Evolutionary conservation across 2,797 vertebrate genomes (phyloP), one percentile per base, ranked within the genome.

Genomic region (Scomberomorus guttatus): DNA sequence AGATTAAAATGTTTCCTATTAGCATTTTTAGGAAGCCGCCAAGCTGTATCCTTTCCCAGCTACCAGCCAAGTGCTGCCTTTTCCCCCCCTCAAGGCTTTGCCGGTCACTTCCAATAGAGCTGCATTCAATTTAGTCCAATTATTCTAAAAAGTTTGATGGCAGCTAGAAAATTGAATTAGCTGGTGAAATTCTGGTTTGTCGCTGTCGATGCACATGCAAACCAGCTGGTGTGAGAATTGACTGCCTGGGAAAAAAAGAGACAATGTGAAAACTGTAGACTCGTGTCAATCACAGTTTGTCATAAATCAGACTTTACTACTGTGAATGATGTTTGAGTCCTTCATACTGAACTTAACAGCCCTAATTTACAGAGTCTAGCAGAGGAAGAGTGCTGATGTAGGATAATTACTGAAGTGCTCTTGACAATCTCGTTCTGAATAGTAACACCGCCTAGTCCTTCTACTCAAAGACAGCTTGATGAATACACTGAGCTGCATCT

Each of bases 351-450:
- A 64, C n/a, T 3, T 2, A 27, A 4, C 13, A 14, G 20, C n/a
- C 13, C 22, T 32, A 39, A 72, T 77, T 63, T 70, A 44, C 75
- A 4, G n/a, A 4, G 12, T 5, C 12, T 17, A 25, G 51, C 61
- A 42, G 72, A 63, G 52, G 7, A 56, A 9, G 22, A 56, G 50
- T 20, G 51, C 57, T 52, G 60, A 55, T 71, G 56, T 22, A 1
- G 50, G 37, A 61, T 68, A 68, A 84, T 79, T 70, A 79, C 13
- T 74, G 12, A 80, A 88, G 70, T 65, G 79, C 62, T 77, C 51
- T 27, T 55, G 20, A 79, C 75, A 50, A 14, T 69, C 72, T 51
- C 18, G 17, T 52, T 63, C 44, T 72, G 34, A 78, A 46, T 70
- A 22, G 17, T 55, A 29, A 58, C 15, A 1, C 51, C 39, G 27